A percentile compares a stretch with the other conserved stretches of the same genome.
phyloP scores from a whole-genome alignment of 2,888 invertebrate genomes.

The Caprella mutica region DNA sequence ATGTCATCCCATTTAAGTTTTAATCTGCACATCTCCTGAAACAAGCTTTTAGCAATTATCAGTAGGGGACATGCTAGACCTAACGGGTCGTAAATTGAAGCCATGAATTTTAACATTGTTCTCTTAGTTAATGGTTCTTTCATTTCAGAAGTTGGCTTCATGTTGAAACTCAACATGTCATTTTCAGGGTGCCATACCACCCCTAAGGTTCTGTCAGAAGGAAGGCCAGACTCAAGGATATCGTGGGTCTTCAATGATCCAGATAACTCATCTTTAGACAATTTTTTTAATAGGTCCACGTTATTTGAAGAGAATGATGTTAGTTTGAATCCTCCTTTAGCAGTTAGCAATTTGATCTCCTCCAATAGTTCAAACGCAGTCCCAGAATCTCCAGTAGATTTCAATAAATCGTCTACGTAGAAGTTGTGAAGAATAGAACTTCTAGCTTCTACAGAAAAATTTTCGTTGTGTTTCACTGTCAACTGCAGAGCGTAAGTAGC shows the following conservation, averaged over 20 bases:
- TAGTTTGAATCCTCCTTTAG: conserved; percentile 6
- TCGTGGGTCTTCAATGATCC: not conserved
- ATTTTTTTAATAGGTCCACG: not conserved
- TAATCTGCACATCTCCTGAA: not conserved
- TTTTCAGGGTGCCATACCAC: conserved; percentile 4
- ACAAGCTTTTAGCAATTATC: not conserved
- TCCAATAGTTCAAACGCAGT: not conserved
- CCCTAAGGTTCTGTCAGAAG: not conserved
- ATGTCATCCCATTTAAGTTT: not conserved
- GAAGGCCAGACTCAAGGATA: too few relatives aligned
- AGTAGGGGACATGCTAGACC: not conserved
- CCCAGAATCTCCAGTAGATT: not conserved
- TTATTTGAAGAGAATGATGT: not conserved
- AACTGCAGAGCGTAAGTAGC: conserved; percentile 5
- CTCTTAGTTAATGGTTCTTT: not conserved
- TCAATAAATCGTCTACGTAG: conserved; percentile 11
- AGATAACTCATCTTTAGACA: not conserved
- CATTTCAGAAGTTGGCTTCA: not conserved
- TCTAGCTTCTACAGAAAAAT: too few relatives aligned
- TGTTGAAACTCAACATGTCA: not conserved
- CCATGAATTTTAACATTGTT: not conserved
- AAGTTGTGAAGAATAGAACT: not conserved
- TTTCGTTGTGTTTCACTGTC: too few relatives aligned
- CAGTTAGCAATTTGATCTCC: not conserved
- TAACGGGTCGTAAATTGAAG: not conserved